Evolutionary conservation across 2,797 vertebrate species (phyloP).

Genomic region (Mus caroli): DNA sequence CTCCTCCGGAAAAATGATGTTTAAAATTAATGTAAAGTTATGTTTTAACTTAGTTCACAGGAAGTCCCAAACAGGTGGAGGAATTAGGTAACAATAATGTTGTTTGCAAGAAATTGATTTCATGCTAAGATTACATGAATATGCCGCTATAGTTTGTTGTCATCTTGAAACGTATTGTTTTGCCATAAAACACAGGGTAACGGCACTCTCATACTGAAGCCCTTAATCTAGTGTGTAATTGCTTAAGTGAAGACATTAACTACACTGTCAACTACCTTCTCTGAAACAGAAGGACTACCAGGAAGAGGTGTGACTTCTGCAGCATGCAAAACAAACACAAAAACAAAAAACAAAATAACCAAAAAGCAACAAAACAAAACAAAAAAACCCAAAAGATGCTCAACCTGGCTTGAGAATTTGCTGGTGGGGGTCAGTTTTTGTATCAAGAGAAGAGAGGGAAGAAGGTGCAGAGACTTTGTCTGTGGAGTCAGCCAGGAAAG

Average conservation of each 20-base stretch:
- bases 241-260: constrained; percentile 79
- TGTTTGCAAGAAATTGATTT: constrained; percentile 85
- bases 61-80: constrained; percentile 82
- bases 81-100: constrained; percentile 84
- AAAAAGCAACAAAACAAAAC: background rate
- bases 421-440: background rate
- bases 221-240: constrained; percentile 80
- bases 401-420: background rate
- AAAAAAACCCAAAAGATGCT: background rate
- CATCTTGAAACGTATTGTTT: constrained; percentile 71
- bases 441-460: background rate
- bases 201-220: background rate
- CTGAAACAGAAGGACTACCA: constrained; percentile 64
- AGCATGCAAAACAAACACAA: background rate
- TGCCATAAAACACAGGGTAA: constrained; percentile 67
- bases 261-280: constrained; percentile 73
- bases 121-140: constrained; percentile 76
- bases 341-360: too few relatives aligned
- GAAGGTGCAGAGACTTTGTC: background rate
- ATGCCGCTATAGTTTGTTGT: constrained; percentile 76
- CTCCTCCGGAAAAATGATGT: constrained; percentile 81
- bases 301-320: background rate
- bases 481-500: background rate
- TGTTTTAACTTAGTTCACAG: constrained; percentile 83
- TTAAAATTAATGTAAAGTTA: constrained; percentile 86